Evolutionary conservation across 2,113 vertebrate species (phyloP).

Genomic region (Bos indicus): DNA sequence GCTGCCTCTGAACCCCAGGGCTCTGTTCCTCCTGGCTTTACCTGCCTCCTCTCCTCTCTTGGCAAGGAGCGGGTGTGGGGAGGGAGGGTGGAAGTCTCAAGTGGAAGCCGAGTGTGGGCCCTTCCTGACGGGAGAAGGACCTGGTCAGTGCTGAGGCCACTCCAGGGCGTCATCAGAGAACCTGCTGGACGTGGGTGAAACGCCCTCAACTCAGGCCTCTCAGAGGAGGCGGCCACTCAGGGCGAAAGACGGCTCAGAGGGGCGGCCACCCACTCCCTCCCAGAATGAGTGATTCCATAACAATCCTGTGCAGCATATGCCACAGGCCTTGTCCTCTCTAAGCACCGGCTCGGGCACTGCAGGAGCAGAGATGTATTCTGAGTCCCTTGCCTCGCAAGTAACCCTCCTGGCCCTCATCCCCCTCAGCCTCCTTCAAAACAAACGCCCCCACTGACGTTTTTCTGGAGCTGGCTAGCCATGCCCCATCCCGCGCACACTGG

Average conservation of each 20-base stretch:
- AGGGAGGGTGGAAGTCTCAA: background rate
- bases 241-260: too few species aligned
- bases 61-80: background rate
- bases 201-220: background rate
- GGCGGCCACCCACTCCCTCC: background rate
- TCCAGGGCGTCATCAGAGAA: background rate
- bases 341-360: background rate
- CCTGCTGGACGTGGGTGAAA: background rate
- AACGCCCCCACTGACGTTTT: background rate
- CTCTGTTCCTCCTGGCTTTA: background rate
- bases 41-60: background rate
- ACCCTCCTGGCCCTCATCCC: background rate
- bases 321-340: background rate
- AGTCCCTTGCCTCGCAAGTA: background rate
- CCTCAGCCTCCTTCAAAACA: background rate
- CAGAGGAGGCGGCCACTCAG: background rate
- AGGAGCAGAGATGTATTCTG: background rate
- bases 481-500: rapidly evolving
- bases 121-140: background rate
- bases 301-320: background rate
- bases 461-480: background rate
- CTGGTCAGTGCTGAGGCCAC: background rate
- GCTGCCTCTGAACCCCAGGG: background rate
- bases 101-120: background rate
- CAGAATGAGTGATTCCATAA: background rate